Evolutionary conservation across 2,888 invertebrate genomes (phyloP).

Genomic region (Hecatera dysodea): DNA sequence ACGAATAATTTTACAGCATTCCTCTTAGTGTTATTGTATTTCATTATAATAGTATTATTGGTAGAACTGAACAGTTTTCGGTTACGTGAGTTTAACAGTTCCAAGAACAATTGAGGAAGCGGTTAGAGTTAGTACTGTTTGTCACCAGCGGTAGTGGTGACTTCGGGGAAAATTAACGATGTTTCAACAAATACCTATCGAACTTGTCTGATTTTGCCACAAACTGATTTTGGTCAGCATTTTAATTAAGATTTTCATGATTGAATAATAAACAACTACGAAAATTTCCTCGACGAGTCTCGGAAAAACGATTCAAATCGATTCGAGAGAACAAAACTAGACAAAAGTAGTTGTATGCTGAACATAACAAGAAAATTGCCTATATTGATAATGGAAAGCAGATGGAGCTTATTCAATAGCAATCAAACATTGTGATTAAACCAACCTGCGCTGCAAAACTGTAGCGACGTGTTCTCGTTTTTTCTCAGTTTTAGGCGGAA

Average conservation of each 20-base stretch:
- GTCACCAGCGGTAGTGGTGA: slow-evolving; percentile 61
- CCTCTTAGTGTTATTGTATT: slow-evolving; percentile 50
- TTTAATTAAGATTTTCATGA: neutral
- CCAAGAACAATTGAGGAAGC: slow-evolving; percentile 79
- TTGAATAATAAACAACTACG: no score
- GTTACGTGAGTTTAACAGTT: slow-evolving; percentile 70
- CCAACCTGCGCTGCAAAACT: no score
- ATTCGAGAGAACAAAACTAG: no score
- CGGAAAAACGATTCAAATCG: no score
- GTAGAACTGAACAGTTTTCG: slow-evolving; percentile 37
- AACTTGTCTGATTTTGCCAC: neutral
- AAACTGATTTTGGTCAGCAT: neutral
- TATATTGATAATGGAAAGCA: no score
- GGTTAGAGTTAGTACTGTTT: slow-evolving; percentile 68
- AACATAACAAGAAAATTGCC: no score
- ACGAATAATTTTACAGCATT: slow-evolving; percentile 42
- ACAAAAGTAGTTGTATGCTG: no score
- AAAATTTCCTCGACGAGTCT: no score
- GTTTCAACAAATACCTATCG: slow-evolving; percentile 12
- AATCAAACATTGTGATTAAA: no score
- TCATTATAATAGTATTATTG: slow-evolving; percentile 44
- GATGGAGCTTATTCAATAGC: no score
- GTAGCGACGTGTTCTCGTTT: no score
- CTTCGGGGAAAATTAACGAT: slow-evolving; percentile 46
- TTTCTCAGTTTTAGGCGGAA: no score